Conservation (phyloP, 2,113 vertebrate genomes). For the Catharus bicknelli region DNA sequence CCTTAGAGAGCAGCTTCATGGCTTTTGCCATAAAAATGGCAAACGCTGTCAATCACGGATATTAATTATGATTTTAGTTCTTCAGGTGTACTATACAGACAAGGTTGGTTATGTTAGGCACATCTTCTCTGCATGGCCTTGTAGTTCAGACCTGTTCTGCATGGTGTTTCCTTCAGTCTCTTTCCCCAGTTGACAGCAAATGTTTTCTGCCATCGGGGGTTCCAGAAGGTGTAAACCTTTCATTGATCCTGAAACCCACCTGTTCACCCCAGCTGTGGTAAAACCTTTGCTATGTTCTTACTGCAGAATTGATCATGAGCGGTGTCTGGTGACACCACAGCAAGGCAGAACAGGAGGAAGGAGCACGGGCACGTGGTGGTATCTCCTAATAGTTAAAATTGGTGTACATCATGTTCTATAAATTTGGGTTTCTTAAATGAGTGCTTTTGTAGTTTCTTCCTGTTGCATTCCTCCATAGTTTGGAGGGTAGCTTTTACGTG, state of each 20-base stretch:
- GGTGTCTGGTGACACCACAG: not conserved
- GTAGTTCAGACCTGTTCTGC: not conserved
- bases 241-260: not conserved
- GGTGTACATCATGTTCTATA: fast-evolving
- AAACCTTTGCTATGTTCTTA: not conserved
- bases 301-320: not conserved
- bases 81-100: not conserved
- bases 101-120: not conserved
- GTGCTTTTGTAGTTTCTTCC: not conserved
- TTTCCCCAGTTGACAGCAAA: not conserved
- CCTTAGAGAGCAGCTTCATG: not conserved
- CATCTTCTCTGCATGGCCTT: not conserved
- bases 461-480: not conserved
- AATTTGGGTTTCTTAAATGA: not conserved
- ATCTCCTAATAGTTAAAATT: not conserved
- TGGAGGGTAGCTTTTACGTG: not conserved
- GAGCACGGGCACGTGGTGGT: not conserved
- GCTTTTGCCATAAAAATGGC: not conserved
- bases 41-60: not conserved
- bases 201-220: not conserved
- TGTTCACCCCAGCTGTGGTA: not conserved
- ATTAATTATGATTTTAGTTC: not conserved
- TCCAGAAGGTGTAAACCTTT: not conserved
- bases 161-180: not conserved
- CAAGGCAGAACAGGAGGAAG: fast-evolving